These are phyloP conservation scores for Entelurus aequoreus DNA, from an alignment of 2,113 vertebrate genomes.

Conservation along the genomic window DNA sequence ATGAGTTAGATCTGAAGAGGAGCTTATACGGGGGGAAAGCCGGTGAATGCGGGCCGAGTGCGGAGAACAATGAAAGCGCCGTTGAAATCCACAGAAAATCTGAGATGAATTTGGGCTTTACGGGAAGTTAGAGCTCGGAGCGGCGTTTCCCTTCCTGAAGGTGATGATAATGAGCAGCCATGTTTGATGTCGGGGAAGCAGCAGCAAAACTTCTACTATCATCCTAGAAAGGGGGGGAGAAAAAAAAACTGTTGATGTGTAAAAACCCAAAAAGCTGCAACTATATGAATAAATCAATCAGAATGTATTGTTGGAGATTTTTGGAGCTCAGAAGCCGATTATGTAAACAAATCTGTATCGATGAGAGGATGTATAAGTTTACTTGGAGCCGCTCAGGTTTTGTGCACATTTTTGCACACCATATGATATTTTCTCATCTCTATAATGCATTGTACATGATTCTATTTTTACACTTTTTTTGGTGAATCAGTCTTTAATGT, in stretches of 20 bases:
- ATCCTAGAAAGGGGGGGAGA: not conserved
- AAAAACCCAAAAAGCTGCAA: conserved; percentile 4
- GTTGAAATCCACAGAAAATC: conserved; percentile 56
- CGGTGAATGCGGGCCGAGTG: conserved; percentile 48
- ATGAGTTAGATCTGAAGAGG: conserved; percentile 65
- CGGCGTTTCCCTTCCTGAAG: conserved; percentile 17
- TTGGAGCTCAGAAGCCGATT: not conserved
- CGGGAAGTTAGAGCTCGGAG: conserved; percentile 46
- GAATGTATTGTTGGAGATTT: not conserved
- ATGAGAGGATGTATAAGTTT: no score
- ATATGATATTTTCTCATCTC: no score
- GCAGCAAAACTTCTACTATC: not conserved
- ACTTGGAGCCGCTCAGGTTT: no score
- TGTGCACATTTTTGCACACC: no score
- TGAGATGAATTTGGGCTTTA: conserved; percentile 57
- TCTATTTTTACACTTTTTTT: no score
- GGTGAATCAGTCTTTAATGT: no score
- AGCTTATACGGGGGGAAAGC: conserved; percentile 58
- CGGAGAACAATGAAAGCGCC: conserved; percentile 53
- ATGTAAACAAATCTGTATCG: no score
- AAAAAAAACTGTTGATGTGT: not conserved
- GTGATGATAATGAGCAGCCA: conserved; percentile 31
- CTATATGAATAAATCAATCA: conserved; percentile 10
- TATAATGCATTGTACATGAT: no score
- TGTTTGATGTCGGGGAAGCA: not conserved